Evolutionary conservation across 2,888 invertebrate genomes (phyloP).

Genomic region (Machimus rusticus): DNA sequence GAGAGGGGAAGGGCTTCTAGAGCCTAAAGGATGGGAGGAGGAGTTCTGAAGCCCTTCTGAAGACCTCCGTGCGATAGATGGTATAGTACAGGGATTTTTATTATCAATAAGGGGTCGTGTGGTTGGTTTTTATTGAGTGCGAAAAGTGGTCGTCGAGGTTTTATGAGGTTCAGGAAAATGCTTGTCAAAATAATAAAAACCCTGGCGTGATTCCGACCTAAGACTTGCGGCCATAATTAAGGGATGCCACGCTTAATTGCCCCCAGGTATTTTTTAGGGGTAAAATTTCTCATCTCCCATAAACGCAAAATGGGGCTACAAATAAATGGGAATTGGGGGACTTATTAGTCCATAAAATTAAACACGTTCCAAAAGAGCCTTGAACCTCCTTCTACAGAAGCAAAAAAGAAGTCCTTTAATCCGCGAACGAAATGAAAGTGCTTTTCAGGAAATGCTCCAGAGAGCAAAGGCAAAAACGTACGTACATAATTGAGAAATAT

Average conservation of each 20-base stretch:
- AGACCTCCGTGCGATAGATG: background rate
- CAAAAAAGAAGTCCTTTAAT: background rate
- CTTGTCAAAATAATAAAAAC: constrained; percentile 16
- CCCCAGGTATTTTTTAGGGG: background rate
- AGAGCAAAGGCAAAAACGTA: background rate
- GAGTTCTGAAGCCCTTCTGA: background rate
- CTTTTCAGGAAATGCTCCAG: background rate
- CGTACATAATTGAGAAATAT: background rate
- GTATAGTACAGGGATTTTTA: background rate
- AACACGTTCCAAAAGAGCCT: background rate
- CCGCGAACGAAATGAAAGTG: background rate
- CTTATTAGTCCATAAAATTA: background rate
- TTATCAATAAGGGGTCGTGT: constrained; percentile 29
- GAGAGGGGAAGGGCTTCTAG: background rate
- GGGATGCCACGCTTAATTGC: background rate
- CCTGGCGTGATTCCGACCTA: background rate
- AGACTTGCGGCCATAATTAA: background rate
- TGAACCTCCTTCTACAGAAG: background rate
- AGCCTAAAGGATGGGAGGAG: background rate
- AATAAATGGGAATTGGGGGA: background rate
- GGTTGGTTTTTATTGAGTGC: constrained; percentile 27
- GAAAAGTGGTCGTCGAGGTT: background rate
- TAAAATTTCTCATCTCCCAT: background rate
- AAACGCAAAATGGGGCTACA: background rate
- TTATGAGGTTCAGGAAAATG: background rate